phyloP scores from a whole-genome alignment of 2,797 vertebrate species.

The Gadopsis marmoratus region DNA sequence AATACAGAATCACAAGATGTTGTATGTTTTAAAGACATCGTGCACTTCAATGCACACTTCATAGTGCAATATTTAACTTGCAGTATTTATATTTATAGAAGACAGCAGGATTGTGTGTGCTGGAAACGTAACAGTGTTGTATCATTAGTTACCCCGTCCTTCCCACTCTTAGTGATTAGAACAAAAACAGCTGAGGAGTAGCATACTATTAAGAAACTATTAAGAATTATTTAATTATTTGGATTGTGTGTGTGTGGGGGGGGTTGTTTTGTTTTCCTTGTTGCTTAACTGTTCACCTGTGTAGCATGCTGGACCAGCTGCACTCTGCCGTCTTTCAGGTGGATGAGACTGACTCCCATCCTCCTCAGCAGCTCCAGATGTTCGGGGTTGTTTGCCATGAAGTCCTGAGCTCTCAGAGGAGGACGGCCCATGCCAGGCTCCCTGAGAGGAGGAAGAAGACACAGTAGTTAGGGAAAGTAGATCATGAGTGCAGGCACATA shows the following conservation, averaged over 20 bases:
- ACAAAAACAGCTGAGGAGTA: neutral
- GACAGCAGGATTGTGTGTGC: neutral
- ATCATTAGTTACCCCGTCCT: neutral
- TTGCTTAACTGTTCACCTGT: conserved; percentile 84
- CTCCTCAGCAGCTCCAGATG: conserved; percentile 97
- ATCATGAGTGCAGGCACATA: neutral
- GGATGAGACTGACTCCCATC: conserved; percentile 99
- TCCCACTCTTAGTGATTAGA: neutral
- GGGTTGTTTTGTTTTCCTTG: neutral
- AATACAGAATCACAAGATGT: neutral
- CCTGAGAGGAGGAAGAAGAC: conserved; percentile 52
- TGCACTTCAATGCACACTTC: neutral
- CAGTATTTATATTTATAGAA: neutral
- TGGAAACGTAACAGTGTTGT: neutral
- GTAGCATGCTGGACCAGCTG: conserved; percentile 98
- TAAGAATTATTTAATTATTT: neutral
- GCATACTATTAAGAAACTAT: neutral
- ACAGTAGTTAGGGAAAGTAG: neutral
- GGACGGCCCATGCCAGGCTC: conserved; percentile 87
- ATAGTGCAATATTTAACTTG: neutral
- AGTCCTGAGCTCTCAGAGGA: conserved; percentile 95
- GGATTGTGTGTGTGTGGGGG: neutral
- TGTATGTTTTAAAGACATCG: neutral
- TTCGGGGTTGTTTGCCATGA: conserved; percentile 98
- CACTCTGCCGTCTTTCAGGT: conserved; percentile 97